These are phyloP conservation scores for Lanistes nyassanus DNA, from an alignment of 1,140 invertebrate genomes.

Conservation along the genomic window DNA sequence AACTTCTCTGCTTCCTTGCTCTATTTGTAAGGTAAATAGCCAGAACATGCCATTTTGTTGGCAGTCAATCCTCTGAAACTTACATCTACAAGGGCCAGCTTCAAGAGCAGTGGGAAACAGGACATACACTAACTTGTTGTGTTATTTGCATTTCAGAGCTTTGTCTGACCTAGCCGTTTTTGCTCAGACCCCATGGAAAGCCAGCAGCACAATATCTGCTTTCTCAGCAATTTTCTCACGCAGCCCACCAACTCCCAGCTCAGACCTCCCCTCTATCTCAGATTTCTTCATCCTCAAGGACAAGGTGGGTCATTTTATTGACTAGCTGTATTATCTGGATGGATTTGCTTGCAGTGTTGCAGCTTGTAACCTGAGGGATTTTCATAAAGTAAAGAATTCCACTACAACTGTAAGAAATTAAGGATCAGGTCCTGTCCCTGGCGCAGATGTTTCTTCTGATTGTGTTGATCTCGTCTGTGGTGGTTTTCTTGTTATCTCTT, in stretches of 20 bases:
- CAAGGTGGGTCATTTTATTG: slow-evolving; percentile 17
- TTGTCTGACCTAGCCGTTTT: slow-evolving; percentile 78
- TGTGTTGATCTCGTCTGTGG: no score
- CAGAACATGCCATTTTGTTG: neutral
- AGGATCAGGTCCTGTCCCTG: no score
- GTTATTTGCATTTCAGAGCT: slow-evolving; percentile 67
- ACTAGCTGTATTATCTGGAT: no score
- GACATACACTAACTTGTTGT: neutral
- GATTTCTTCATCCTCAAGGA: slow-evolving; percentile 72
- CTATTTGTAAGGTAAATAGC: no score
- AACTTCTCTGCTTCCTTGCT: no score
- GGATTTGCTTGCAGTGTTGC: no score
- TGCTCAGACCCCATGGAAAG: slow-evolving; percentile 25
- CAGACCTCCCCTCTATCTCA: slow-evolving; percentile 62
- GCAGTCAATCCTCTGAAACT: neutral
- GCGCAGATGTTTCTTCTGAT: no score
- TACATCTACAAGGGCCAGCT: neutral
- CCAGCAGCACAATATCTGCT: slow-evolving; percentile 1
- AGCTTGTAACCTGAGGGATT: no score
- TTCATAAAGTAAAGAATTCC: no score
- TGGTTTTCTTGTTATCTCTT: no score
- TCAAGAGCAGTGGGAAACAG: neutral
- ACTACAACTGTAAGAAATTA: no score
- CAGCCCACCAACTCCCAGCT: slow-evolving; percentile 44
- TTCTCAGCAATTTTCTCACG: slow-evolving; percentile 35